Conservation (phyloP, 2,888 invertebrate genomes). For the Ischnus inquisitorius region DNA sequence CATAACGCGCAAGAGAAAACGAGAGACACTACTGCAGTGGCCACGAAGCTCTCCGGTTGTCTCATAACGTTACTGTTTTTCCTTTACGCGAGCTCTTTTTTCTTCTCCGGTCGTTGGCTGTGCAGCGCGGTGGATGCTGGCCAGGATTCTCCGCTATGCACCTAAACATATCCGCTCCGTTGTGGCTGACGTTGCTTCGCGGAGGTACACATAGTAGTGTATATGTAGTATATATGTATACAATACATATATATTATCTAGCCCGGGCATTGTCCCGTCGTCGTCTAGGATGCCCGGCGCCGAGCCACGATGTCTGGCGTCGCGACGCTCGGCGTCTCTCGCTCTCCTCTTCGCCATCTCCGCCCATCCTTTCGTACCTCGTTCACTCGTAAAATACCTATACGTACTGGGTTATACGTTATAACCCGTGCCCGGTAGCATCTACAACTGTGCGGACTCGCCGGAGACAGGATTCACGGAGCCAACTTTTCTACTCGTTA, state of each 20-base stretch:
- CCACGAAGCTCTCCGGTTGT: slow-evolving; percentile 44
- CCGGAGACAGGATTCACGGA: slow-evolving; percentile 19
- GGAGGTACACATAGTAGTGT: slow-evolving; percentile 26
- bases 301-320: slow-evolving; percentile 70
- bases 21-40: slow-evolving; percentile 2
- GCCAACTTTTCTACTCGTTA: slow-evolving; percentile 66
- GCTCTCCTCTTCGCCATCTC: slow-evolving; percentile 29
- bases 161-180: slow-evolving; percentile 46
- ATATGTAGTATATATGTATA: too few relatives aligned
- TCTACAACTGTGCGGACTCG: neutral
- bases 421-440: neutral
- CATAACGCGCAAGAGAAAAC: slow-evolving; percentile 11
- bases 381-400: slow-evolving; percentile 65
- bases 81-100: slow-evolving; percentile 25
- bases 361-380: slow-evolving; percentile 45
- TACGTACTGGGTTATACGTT: slow-evolving; percentile 55
- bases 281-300: slow-evolving; percentile 81
- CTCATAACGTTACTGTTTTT: slow-evolving; percentile 46
- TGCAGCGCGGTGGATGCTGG: slow-evolving; percentile 46
- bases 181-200: slow-evolving; percentile 14
- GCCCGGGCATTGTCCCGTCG: slow-evolving; percentile 79
- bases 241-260: slow-evolving; percentile 34
- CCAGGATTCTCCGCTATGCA: slow-evolving; percentile 52
- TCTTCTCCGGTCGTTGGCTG: slow-evolving; percentile 46
- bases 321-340: slow-evolving; percentile 75